Percentiles rank a stretch among this genome's conserved stretches.
Evolutionary conservation across 2,113 vertebrate species (phyloP).

Genomic region (Myxocyprinus asiaticus): DNA sequence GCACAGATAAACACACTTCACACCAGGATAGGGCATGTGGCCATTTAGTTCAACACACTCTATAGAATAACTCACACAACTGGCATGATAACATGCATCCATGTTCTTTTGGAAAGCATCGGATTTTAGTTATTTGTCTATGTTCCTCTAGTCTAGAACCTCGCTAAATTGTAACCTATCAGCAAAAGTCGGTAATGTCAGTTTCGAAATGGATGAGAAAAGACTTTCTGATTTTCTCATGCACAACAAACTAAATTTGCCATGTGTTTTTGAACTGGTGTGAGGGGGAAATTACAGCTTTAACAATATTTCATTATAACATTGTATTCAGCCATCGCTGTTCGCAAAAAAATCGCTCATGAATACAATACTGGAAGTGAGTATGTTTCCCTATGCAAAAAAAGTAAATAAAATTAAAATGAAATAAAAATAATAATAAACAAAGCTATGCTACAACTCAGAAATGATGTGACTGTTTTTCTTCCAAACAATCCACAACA

Average conservation of each 20-base stretch:
- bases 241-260: constrained; percentile 51
- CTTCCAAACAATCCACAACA: background rate
- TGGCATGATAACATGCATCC: constrained; percentile 20
- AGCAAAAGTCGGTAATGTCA: constrained; percentile 48
- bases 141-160: constrained; percentile 37
- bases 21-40: constrained; percentile 63
- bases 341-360: constrained; percentile 74
- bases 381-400: constrained; percentile 91
- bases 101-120: constrained; percentile 52
- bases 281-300: constrained; percentile 71
- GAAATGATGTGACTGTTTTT: constrained; percentile 24
- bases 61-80: constrained; percentile 26
- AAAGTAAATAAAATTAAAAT: constrained; percentile 80
- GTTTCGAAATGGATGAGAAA: constrained; percentile 29
- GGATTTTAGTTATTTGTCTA: constrained; percentile 37
- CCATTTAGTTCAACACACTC: constrained; percentile 55
- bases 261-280: constrained; percentile 68
- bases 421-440: constrained; percentile 80
- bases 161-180: constrained; percentile 35
- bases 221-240: constrained; percentile 33
- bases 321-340: constrained; percentile 77
- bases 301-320: constrained; percentile 76
- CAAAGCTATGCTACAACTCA: constrained; percentile 84
- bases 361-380: constrained; percentile 83
- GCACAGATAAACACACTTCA: constrained; percentile 72